Conservation (phyloP, 2,888 invertebrate genomes). For the Dynastes hyllus region DNA sequence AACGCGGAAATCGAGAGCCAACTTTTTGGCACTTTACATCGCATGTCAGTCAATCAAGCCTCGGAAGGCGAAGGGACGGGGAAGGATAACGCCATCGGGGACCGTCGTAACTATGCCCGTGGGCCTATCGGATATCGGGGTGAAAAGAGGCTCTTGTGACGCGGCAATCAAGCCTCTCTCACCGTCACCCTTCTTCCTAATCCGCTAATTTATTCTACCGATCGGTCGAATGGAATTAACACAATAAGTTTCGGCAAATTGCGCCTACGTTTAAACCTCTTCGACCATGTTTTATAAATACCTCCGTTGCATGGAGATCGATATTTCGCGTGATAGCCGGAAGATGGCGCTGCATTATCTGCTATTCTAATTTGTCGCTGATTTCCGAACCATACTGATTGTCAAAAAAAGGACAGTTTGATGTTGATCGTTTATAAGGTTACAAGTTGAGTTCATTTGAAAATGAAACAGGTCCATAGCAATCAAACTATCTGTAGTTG, state of each 20-base stretch:
- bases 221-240: conserved; percentile 34
- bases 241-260: conserved; percentile 33
- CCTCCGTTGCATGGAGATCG: neutral
- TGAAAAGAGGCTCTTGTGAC: neutral
- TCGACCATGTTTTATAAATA: conserved; percentile 28
- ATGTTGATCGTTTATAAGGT: too few relatives aligned
- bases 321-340: neutral
- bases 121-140: neutral
- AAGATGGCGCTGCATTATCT: too few relatives aligned
- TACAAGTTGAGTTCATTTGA: too few relatives aligned
- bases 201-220: conserved; percentile 36
- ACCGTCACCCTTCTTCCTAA: neutral
- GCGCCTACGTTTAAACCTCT: conserved; percentile 21
- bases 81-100: neutral
- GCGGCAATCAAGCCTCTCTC: conserved; percentile 8
- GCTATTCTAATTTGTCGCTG: too few relatives aligned
- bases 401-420: too few relatives aligned
- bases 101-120: neutral
- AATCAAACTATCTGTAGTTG: too few relatives aligned
- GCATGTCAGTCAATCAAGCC: conserved; percentile 38
- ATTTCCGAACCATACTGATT: too few relatives aligned
- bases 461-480: too few relatives aligned
- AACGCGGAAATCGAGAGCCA: conserved; percentile 14
- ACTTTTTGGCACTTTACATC: conserved; percentile 21
- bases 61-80: neutral